Percentiles rank a stretch among this genome's conserved stretches.
These are phyloP conservation scores for Bedellia somnulentella DNA, from an alignment of 2,888 invertebrate species.

Conservation along the genomic window DNA sequence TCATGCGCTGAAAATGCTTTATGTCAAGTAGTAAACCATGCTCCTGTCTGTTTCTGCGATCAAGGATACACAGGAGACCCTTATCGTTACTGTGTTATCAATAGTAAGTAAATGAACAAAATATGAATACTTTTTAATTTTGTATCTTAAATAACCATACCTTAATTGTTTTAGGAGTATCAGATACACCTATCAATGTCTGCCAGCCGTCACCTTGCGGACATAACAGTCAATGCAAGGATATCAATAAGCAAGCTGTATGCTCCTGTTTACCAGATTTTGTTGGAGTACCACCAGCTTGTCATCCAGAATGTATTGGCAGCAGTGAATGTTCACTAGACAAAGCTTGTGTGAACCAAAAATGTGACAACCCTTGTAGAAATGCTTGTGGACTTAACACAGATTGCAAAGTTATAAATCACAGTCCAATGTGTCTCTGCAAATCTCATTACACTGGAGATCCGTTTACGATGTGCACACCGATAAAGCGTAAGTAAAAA, in stretches of 20 bases:
- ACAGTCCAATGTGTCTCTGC: constrained; percentile 79
- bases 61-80: constrained; percentile 74
- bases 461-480: constrained; percentile 63
- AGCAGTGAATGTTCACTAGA: constrained; percentile 75
- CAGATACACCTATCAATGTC: constrained; percentile 41
- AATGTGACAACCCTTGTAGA: constrained; percentile 76
- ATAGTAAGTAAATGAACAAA: constrained; percentile 55
- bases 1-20: constrained; percentile 75
- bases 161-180: no score
- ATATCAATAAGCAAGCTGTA: constrained; percentile 70
- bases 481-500: constrained; percentile 47
- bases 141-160: no score
- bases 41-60: constrained; percentile 69
- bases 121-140: no score
- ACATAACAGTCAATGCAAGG: constrained; percentile 74
- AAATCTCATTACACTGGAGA: constrained; percentile 67
- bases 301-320: constrained; percentile 75
- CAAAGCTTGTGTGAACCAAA: constrained; percentile 74
- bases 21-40: constrained; percentile 73
- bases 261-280: constrained; percentile 75
- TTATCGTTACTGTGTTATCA: constrained; percentile 62
- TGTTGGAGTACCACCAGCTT: constrained; percentile 73
- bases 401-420: constrained; percentile 74
- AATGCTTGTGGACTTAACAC: constrained; percentile 70
- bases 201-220: constrained; percentile 76